Evolutionary conservation across 1,140 invertebrate species (phyloP), one percentile per base, ranked within the genome.

Genomic region (Ctenoplectra terminalis): DNA sequence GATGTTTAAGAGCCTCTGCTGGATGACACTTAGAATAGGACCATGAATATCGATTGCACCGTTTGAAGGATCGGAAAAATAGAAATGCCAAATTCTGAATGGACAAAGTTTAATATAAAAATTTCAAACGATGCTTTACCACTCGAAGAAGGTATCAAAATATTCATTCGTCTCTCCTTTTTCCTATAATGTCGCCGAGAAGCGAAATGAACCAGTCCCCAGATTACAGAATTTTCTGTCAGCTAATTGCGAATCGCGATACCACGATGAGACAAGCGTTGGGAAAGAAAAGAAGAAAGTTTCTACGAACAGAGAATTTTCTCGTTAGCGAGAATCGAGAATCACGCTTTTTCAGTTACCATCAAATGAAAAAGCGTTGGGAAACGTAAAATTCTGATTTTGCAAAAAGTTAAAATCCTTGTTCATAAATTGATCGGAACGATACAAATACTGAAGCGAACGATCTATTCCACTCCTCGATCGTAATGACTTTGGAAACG

Each of bases 401-500:
- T 31, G 31, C 8, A 60, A 34, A 34, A 31, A 4, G 8, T 20
- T 34, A 20, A 29, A 60, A 60, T 20, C 0, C 31, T 9, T 1
- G 9, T 60, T 34, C 29, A 48, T 48, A 3, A 60, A 20, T 60
- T 17, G 7, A 34, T 20, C 7, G 29, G 7, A 29, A 60, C 0
- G n/a, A n/a, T n/a, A n/a, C n/a, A n/a, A n/a, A n/a, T n/a, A n/a
- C n/a, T n/a, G n/a, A n/a, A n/a, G n/a, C n/a, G n/a, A n/a, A n/a
- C n/a, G n/a, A n/a, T n/a, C n/a, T 64, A 26, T 64, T 29, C 43
- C 29, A 2, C 9, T 72, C 2, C 3, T 11, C 31, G n/a, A 20
- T 13, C 61, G 20, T 17, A 46, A n/a, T 40, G 40, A 40, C 76
- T 79, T 37, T 71, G 76, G 77, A 72, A 72, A 79, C 48, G 20